These are phyloP conservation scores for Drosophila formosana DNA, from an alignment of 2,888 invertebrate genomes.

Conservation along the genomic window DNA sequence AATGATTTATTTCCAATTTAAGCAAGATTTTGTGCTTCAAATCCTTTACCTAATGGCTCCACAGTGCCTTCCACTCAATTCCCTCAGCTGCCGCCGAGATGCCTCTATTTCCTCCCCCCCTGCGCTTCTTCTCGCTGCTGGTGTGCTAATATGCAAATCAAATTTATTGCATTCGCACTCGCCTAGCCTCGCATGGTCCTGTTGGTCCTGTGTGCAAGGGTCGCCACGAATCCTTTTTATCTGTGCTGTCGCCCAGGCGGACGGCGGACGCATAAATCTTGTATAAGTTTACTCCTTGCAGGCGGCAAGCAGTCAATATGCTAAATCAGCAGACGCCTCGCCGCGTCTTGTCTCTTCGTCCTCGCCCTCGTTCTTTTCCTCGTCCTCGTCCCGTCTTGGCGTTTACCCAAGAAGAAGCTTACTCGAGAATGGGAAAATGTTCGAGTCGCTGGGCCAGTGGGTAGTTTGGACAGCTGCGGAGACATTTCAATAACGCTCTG, in stretches of 20 bases:
- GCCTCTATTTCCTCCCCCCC: not conserved
- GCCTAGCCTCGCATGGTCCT: slow-evolving; percentile 7
- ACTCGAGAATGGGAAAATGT: not conserved
- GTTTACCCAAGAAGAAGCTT: not conserved
- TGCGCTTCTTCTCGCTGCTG: slow-evolving; percentile 23
- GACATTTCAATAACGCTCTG: slow-evolving; percentile 75
- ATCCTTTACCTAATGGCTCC: slow-evolving; percentile 66
- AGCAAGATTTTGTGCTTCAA: slow-evolving; percentile 72
- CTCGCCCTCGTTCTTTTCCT: not conserved
- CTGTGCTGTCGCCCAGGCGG: slow-evolving; percentile 70
- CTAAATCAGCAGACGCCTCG: slow-evolving; percentile 73
- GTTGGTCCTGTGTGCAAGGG: slow-evolving; percentile 29
- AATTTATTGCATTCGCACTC: slow-evolving; percentile 74
- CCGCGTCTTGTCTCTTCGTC: not conserved
- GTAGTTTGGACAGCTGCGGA: slow-evolving; percentile 77
- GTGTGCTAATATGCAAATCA: slow-evolving; percentile 82
- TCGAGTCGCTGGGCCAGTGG: slow-evolving; percentile 6
- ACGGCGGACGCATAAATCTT: slow-evolving; percentile 79
- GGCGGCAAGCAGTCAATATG: slow-evolving; percentile 74
- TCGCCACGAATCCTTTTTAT: slow-evolving; percentile 76
- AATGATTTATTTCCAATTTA: slow-evolving; percentile 83
- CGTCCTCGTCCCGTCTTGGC: not conserved
- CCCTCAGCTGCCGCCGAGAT: slow-evolving; percentile 3
- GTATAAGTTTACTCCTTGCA: slow-evolving; percentile 80
- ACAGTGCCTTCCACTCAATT: not conserved